phyloP scores from a whole-genome alignment of 2,888 invertebrate genomes.

The Bimastos eiseni region DNA sequence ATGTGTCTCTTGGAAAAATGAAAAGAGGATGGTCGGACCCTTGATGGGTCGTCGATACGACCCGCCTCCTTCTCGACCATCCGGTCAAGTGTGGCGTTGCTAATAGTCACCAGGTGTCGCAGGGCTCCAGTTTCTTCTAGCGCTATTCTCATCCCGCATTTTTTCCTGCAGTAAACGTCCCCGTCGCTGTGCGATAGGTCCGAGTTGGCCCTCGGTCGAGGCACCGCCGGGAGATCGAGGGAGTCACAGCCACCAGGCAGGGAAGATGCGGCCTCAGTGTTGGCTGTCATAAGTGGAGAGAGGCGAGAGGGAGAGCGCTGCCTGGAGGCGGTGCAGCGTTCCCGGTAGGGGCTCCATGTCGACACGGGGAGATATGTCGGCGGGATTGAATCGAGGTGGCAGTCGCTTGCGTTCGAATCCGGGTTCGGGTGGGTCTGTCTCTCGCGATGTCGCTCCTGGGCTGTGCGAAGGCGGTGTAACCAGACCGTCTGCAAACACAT shows the following conservation, averaged over 20 bases:
- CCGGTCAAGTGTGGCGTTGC: background rate
- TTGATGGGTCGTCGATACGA: background rate
- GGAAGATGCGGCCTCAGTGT: background rate
- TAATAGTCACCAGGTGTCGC: background rate
- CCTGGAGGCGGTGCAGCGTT: background rate
- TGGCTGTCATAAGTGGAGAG: background rate
- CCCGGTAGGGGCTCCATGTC: background rate
- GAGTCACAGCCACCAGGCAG: background rate
- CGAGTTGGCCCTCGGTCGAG: background rate
- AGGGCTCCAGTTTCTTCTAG: background rate
- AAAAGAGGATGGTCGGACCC: conserved; percentile 16
- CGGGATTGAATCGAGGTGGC: background rate
- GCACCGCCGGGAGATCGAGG: background rate
- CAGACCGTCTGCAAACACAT: background rate
- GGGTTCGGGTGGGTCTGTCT: too few relatives aligned
- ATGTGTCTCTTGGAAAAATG: conserved; percentile 34
- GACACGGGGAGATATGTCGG: background rate
- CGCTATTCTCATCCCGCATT: background rate
- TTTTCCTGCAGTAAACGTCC: background rate
- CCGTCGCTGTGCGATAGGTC: conserved; percentile 15
- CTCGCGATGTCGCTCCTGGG: background rate
- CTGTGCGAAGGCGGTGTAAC: background rate
- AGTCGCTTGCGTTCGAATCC: background rate
- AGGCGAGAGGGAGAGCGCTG: background rate
- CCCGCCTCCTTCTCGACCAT: background rate